Evolutionary conservation across 2,888 invertebrate genomes (phyloP), one percentile per base, ranked within the genome.

Genomic region (Drosophila recens): DNA sequence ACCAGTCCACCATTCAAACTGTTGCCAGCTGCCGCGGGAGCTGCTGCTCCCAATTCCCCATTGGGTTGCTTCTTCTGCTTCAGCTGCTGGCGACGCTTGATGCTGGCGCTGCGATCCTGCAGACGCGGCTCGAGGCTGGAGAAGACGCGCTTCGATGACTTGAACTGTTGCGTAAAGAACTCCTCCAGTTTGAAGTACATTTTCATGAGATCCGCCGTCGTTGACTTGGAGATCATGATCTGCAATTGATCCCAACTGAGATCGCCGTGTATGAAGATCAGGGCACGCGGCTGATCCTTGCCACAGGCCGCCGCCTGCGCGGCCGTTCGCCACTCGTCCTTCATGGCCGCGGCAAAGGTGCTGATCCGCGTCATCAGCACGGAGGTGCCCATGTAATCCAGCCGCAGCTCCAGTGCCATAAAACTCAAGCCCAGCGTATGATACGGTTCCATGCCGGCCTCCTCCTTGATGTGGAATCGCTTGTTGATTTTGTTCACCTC

Each of bases 371-470:
- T 96, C 96, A 99, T 97, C 69, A 99, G 93, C 65, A 98, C 98
- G 42, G 97, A 92, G n/a, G 98, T 97, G 72, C 98, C 98, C 99
- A 99, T 99, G 94, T 99, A 99, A 93, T 99, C 99, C 67, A 99
- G 94, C 20, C 98, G 95, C 81, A 98, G 94, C 93, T 99, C 98
- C 54, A 98, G 93, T 13, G 98, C 98, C 87, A 96, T 95, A 75
- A 98, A 94, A 84, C 96, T 95, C 72, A 97, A 93, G 51, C 97
- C 96, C 63, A 97, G 94, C 56, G 96, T 96, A 93, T 98, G 98
- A 86, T 97, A 96, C 0, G 98, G 98, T 93, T 97, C 97, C 81
- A 96, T 95, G 58, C 97, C 97, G 0, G 97, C 96, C 91, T 98
- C 98, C 93, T 98, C 98, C 77, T 96, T 95, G 71, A 98, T 97